A percentile compares a stretch with the other conserved stretches of the same genome.
These are phyloP conservation scores for Seriola aureovittata DNA, from an alignment of 2,113 vertebrate species.

Conservation along the genomic window DNA sequence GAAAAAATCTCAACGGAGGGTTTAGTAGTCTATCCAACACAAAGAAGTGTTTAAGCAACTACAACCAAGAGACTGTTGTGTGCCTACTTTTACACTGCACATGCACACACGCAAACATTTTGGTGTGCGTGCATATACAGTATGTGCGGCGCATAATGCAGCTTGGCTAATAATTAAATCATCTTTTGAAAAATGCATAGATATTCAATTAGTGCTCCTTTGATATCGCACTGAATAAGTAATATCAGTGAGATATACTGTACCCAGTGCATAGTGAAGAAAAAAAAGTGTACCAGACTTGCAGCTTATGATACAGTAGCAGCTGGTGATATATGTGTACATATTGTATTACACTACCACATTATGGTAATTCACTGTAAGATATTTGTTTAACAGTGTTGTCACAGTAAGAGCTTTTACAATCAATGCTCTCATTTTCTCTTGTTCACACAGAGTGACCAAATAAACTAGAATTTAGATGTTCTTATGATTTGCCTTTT, in stretches of 20 bases:
- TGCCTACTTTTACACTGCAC: neutral
- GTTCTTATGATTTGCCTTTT: slow-evolving; percentile 10
- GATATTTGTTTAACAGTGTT: slow-evolving; percentile 18
- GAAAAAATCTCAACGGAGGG: slow-evolving; percentile 16
- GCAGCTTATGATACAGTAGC: slow-evolving; percentile 11
- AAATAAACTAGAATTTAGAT: slow-evolving; percentile 15
- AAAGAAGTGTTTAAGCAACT: slow-evolving; percentile 26
- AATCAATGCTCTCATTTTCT: neutral
- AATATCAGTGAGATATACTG: slow-evolving; percentile 12
- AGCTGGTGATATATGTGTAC: slow-evolving; percentile 26
- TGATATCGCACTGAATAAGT: slow-evolving; percentile 47
- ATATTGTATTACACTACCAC: neutral
- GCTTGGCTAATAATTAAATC: slow-evolving; percentile 24
- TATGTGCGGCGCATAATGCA: neutral
- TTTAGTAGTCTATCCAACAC: neutral
- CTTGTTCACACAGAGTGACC: neutral
- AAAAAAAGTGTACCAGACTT: neutral
- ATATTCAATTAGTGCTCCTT: slow-evolving; percentile 47
- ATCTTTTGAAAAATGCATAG: slow-evolving; percentile 22
- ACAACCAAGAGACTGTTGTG: slow-evolving; percentile 1
- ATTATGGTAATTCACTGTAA: neutral
- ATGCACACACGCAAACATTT: neutral
- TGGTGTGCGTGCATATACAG: neutral
- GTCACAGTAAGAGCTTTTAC: neutral
- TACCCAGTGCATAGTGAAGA: neutral